Evolutionary conservation across 2,888 invertebrate species (phyloP), one percentile per base, ranked within the genome.

Genomic region (Chaitophorus viminalis): DNA sequence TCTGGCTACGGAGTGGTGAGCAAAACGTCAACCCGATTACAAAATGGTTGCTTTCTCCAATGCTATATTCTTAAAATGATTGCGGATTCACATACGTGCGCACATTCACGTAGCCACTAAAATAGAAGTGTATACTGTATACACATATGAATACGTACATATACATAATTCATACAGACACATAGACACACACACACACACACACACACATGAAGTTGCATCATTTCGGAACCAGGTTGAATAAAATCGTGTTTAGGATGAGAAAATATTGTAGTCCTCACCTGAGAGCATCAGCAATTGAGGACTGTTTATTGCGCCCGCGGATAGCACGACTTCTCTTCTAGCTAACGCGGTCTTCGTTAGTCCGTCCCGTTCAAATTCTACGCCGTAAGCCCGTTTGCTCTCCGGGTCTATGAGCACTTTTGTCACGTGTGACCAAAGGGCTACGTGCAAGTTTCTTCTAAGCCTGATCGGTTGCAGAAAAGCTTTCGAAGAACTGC

Each of bases 231-330:
- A 46, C 46, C 21, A 21, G 54, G 54, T 54, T 21, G 21, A 3
- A 21, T 4, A 21, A 21, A 54, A 54, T 54, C 54, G 54, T 54
- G 54, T 54, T 21, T 21, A 5, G 21, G 54, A 54, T 21, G 54
- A 54, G 54, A 21, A 54, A 54, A 54, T 68, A 68, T 90, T 17
- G 31, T 8, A n/a, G n/a, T 46, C 76, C 89, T 89, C 82, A 90
- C 90, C 90, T 90, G 94, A 93, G n/a, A 99, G 92, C 96, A 99
- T 95, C 88, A 99, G 93, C 18, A 99, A 91, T 90, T 99, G 99
- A 0, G 99, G 98, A 0, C 96, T 94, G 90, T 95, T 98, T 89
- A 99, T 95, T 0, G 99, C 95, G 0, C 99, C 99, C 0, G 96
- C 97, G 1, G 96, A 94, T 25, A 98, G 91, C 89, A 98, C 96